Evolutionary conservation across 2,113 vertebrate genomes (phyloP), one percentile per base, ranked within the genome.

Genomic region (Oenanthe oenanthe): DNA sequence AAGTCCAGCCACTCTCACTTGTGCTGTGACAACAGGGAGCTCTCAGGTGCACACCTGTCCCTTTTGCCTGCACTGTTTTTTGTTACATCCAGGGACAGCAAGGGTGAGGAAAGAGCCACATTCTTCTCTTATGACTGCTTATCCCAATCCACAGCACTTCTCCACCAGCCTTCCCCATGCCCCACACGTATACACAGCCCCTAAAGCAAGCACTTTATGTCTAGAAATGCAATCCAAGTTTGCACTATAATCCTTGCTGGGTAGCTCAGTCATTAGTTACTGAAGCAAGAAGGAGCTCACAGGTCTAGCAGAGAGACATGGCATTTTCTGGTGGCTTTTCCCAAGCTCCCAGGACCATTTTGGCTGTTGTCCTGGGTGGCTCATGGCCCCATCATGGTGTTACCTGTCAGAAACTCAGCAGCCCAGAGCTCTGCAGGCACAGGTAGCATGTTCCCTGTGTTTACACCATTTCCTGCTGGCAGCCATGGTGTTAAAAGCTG

Each of bases 401-500:
- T 67, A 22, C 2, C 56, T 2, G 19, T 48, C 68, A 91, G 28
- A 40, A 86, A 20, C 22, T 63, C 61, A 18, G 58, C 0, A 0
- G 73, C 19, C 58, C n/a, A 10, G 28, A 42, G 21, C 40, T 72
- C 45, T 43, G n/a, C 62, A 70, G 82, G 12, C 62, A 12, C 38
- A 13, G 14, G 4, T 15, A 17, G 62, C 0, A 1, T 29, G 45
- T 1, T 1, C 54, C 82, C 54, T n/a, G 24, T 62, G 63, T 66
- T 92, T 47, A 6, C 1, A 6, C 11, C 9, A 1, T 26, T 45
- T 73, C 53, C 13, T 10, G 26, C 63, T 47, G 65, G 54, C 34
- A 91, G 32, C 61, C 40, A 8, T 0, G 8, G 24, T 4, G 4
- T 32, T 51, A 26, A 25, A 85, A 56, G 43, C 53, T 0, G 0